Percentiles rank a stretch among this genome's conserved stretches.
phyloP scores from a whole-genome alignment of 2,797 vertebrate species.

The Pipistrellus kuhlii region DNA sequence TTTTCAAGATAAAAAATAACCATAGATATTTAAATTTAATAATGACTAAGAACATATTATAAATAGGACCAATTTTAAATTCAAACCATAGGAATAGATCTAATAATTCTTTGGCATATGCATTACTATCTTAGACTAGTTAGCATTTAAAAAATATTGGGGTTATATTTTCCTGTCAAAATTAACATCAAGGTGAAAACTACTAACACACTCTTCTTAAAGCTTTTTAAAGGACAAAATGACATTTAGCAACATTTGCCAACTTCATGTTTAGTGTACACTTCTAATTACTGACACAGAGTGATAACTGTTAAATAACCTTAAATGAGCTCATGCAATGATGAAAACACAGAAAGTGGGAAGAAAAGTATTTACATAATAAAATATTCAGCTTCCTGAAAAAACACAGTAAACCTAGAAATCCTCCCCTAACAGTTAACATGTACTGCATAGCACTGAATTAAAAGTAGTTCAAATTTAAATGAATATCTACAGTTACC shows the following conservation, averaged over 20 bases:
- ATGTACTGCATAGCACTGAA: constrained; percentile 83
- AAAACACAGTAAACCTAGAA: constrained; percentile 83
- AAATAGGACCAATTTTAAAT: constrained; percentile 66
- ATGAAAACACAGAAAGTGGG: constrained; percentile 78
- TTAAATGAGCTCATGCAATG: constrained; percentile 80
- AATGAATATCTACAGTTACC: constrained; percentile 81
- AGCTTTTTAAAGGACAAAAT: constrained; percentile 67
- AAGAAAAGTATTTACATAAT: constrained; percentile 82
- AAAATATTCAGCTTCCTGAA: constrained; percentile 74
- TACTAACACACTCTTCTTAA: constrained; percentile 78
- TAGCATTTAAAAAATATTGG: constrained; percentile 82
- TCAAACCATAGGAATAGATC: constrained; percentile 84
- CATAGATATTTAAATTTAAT: constrained; percentile 60
- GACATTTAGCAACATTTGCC: constrained; percentile 72
- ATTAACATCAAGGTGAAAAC: constrained; percentile 63
- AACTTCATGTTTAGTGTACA: constrained; percentile 74
- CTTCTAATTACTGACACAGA: constrained; percentile 71
- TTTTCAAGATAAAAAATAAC: constrained; percentile 54
- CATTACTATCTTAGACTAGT: constrained; percentile 86
- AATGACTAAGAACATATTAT: constrained; percentile 38
- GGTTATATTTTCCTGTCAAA: constrained; percentile 53
- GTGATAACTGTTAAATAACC: constrained; percentile 77
- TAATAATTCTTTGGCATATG: constrained; percentile 94
- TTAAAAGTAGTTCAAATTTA: constrained; percentile 82
- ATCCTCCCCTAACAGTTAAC: constrained; percentile 85